Conservation (phyloP, 2,797 vertebrate species). For the Tadarida brasiliensis region DNA sequence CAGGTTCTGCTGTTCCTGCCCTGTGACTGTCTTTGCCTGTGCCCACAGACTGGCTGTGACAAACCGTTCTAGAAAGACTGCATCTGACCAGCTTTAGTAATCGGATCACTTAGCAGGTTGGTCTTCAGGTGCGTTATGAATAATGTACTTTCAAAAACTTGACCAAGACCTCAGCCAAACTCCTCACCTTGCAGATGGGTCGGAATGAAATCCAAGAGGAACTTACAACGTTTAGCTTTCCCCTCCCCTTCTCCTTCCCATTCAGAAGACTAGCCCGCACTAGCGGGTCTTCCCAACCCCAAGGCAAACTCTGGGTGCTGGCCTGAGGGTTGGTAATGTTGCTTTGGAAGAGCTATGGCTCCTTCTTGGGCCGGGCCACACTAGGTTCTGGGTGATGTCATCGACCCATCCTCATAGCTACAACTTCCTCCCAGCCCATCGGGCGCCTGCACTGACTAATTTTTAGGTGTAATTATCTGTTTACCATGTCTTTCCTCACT, state of each 20-base stretch:
- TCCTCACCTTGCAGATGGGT: not conserved
- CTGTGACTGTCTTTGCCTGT: not conserved
- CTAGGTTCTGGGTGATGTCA: not conserved
- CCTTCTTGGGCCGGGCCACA: not conserved
- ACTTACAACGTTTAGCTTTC: not conserved
- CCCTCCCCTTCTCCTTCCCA: not conserved
- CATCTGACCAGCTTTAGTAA: not conserved
- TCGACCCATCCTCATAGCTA: rapidly evolving
- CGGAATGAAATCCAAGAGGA: not conserved
- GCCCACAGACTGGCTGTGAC: not conserved
- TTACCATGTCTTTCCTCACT: not conserved
- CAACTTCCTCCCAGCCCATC: not conserved
- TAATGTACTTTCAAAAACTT: not conserved
- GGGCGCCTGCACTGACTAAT: not conserved
- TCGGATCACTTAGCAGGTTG: not conserved
- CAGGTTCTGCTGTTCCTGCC: not conserved
- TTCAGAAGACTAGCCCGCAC: too few relatives aligned
- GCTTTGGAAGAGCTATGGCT: not conserved
- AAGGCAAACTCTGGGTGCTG: not conserved
- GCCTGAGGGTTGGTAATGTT: not conserved
- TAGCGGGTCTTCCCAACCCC: not conserved
- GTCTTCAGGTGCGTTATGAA: not conserved
- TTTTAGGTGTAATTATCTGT: not conserved
- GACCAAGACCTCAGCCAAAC: not conserved
- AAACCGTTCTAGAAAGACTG: not conserved